These are phyloP conservation scores for Columbina picui DNA, from an alignment of 2,113 vertebrate genomes.

Conservation along the genomic window DNA sequence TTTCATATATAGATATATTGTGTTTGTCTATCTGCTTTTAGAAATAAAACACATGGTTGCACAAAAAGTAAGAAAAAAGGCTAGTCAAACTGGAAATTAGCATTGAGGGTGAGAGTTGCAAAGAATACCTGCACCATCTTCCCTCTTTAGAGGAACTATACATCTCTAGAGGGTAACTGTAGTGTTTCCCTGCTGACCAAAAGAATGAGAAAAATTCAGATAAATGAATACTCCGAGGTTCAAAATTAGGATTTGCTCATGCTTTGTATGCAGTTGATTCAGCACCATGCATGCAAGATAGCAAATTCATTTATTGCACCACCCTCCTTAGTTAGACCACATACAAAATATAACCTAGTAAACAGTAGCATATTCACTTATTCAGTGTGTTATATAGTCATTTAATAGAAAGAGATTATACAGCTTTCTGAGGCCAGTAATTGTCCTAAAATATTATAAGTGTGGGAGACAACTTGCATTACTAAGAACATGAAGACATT, in stretches of 20 bases:
- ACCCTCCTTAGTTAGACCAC: background rate
- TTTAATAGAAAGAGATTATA: background rate
- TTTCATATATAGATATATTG: background rate
- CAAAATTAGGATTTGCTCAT: background rate
- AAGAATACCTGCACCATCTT: background rate
- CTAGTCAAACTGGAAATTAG: background rate
- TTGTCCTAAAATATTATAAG: background rate
- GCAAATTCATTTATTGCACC: background rate
- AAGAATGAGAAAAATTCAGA: background rate
- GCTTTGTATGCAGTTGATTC: background rate
- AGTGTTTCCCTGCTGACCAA: background rate
- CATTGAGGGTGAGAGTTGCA: background rate
- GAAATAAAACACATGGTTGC: background rate
- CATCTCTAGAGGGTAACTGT: background rate
- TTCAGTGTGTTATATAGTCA: background rate
- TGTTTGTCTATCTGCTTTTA: background rate
- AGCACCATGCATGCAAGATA: background rate
- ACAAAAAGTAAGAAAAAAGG: background rate
- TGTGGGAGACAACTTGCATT: background rate
- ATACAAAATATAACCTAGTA: background rate
- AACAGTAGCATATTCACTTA: background rate
- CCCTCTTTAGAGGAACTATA: background rate
- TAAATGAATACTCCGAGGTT: background rate
- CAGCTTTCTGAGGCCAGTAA: background rate
- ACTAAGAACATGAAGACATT: background rate